Evolutionary conservation across 2,888 invertebrate genomes (phyloP), one percentile per base, ranked within the genome.

Genomic region (Galeruca laticollis): DNA sequence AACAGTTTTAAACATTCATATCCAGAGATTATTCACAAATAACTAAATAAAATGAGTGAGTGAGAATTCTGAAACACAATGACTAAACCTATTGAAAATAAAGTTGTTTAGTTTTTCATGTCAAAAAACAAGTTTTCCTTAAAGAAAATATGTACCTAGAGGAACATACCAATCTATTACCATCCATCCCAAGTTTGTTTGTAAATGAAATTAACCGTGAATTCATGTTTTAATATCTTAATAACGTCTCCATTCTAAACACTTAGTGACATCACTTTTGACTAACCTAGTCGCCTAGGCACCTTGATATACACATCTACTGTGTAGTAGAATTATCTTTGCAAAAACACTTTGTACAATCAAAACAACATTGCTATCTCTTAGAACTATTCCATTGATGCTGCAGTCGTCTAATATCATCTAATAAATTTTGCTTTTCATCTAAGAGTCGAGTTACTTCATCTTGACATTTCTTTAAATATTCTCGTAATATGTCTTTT

Each of bases 401-500:
- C 87, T 93, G 93, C 74, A 94, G 84, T 26, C 88, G 86, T 47
- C 89, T 88, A 73, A 94, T 88, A 47, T 91, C 90, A 71, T 94
- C 92, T 73, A 94, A 83, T 60, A 95, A 86, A 59, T 89, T 89
- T 76, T 90, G 89, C 80, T 94, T 95, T 80, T 95, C 94, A 33
- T 91, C 90, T 26, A 94, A 81, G 73, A 94, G 84, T 62, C 88
- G 87, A 8, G 89, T 89, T 0, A 94, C 91, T 71, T 94, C 92
- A 77, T 93, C 93, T 82, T 94, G 94, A 0, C 94, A 93, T 0
- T 91, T 89, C 73, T 87, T 88, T 63, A 92, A 83, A 78, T 88
- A 88, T 8, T 88, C 88, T 76, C 88, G 88, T 8, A 94, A 84
- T 13, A 88, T 84, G 73, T 90, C 89, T 1, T 88, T 87, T 82